phyloP scores from a whole-genome alignment of 2,113 vertebrate genomes.

The Patagioenas fasciata region DNA sequence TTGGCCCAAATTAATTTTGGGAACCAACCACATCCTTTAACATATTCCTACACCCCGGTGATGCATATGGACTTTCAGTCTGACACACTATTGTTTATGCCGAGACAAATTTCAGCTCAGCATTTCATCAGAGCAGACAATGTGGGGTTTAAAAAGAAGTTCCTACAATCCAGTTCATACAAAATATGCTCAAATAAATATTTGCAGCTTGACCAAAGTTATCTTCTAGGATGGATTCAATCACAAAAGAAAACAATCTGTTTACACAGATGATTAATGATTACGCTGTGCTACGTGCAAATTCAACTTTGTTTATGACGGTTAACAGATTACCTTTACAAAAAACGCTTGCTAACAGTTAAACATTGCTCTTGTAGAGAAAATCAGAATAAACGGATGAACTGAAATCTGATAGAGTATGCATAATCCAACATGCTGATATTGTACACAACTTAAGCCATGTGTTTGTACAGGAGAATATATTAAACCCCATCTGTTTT shows the following conservation, averaged over 20 bases:
- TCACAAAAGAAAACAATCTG: not conserved
- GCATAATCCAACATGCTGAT: constrained; percentile 53
- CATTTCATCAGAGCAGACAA: not conserved
- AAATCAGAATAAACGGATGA: not conserved
- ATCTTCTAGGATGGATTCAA: not conserved
- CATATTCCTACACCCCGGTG: not conserved
- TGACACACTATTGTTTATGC: not conserved
- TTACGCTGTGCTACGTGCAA: not conserved
- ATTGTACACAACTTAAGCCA: constrained; percentile 73
- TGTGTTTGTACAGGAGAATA: constrained; percentile 78
- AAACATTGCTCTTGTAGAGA: not conserved
- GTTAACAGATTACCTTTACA: constrained; percentile 13
- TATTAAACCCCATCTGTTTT: constrained; percentile 81
- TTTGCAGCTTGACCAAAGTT: not conserved
- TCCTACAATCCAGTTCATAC: not conserved
- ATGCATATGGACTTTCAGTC: not conserved
- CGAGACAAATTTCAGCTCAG: not conserved
- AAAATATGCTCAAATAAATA: not conserved
- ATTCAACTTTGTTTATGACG: not conserved
- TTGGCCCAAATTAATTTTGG: not conserved
- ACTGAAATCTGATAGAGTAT: constrained; percentile 58
- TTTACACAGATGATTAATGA: not conserved
- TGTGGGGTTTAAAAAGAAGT: not conserved
- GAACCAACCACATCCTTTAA: not conserved
- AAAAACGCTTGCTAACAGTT: constrained; percentile 3